A percentile compares a stretch with the other conserved stretches of the same genome.
Conservation (phyloP, 2,888 invertebrate genomes). For the Tachina lurida region DNA sequence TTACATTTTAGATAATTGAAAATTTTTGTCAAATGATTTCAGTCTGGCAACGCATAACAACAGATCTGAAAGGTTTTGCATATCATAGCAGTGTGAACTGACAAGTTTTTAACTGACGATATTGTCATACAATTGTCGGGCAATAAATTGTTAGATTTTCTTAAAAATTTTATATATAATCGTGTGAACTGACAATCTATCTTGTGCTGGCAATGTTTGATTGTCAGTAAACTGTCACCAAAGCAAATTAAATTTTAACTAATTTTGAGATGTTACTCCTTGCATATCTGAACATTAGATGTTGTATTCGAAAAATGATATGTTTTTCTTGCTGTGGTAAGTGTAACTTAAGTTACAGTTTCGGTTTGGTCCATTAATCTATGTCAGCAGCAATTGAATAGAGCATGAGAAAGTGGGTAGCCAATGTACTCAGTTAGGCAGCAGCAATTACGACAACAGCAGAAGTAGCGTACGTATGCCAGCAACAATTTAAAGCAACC, state of each 20-base stretch:
- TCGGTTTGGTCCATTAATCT: slow-evolving; percentile 70
- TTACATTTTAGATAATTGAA: no score
- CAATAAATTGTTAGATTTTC: no score
- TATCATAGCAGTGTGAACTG: no score
- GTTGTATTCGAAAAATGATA: slow-evolving; percentile 11
- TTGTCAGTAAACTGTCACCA: no score
- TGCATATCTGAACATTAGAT: slow-evolving; percentile 3
- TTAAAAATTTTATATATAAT: no score
- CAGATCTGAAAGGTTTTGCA: no score
- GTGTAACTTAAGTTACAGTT: slow-evolving; percentile 65
- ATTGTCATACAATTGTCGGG: no score
- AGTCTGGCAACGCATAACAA: no score
- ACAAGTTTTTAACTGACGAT: no score
- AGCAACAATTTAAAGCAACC: slow-evolving; percentile 18
- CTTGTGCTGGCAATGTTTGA: no score
- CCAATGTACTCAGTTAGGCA: slow-evolving; percentile 40
- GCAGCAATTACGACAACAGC: slow-evolving; percentile 33
- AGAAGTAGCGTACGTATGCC: background rate
- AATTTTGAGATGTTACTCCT: background rate
- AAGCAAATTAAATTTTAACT: background rate
- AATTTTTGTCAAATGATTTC: no score
- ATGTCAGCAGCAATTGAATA: slow-evolving; percentile 68
- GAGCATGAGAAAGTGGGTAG: slow-evolving; percentile 31
- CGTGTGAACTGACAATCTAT: no score
- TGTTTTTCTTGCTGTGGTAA: slow-evolving; percentile 38